Evolutionary conservation across 37 sponge, comb jelly and placozoan species (phyloP).

Genomic region (Haliclona indistincta): DNA sequence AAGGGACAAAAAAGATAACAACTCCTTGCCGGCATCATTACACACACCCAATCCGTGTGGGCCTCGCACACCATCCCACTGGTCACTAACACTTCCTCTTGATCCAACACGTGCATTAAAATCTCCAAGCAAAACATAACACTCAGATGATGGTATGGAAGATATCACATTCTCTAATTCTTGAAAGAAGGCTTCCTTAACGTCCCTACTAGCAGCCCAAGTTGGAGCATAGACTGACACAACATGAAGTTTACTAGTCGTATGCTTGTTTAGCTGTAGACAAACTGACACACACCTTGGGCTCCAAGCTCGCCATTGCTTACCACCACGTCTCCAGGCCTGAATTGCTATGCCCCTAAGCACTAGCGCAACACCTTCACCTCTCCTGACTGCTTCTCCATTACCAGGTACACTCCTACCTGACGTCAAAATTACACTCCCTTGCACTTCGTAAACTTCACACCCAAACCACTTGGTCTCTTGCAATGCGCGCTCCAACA

Average conservation of each 20-base stretch:
- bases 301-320: slow-evolving; percentile 41
- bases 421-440: slow-evolving; percentile 20
- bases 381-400: slow-evolving; percentile 35
- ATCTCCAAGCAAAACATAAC: slow-evolving; percentile 16
- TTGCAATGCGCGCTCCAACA: slow-evolving; percentile 3
- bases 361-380: slow-evolving; percentile 39
- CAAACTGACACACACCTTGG: slow-evolving; percentile 22
- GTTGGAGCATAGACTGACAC: slow-evolving; percentile 27
- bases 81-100: slow-evolving; percentile 6
- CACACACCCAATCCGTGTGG: slow-evolving; percentile 36
- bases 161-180: slow-evolving; percentile 12
- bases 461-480: slow-evolving; percentile 38
- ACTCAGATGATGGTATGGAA: slow-evolving; percentile 14
- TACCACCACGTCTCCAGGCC: slow-evolving; percentile 16
- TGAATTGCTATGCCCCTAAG: slow-evolving; percentile 5
- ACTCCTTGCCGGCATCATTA: slow-evolving; percentile 51
- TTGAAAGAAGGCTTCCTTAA: slow-evolving; percentile 13
- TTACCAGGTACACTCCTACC: slow-evolving; percentile 10
- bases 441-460: slow-evolving; percentile 11
- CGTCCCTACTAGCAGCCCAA: neutral
- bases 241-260: neutral
- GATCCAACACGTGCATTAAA: slow-evolving; percentile 25
- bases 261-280: neutral
- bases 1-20: slow-evolving; percentile 21
- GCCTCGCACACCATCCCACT: slow-evolving; percentile 28